phyloP scores from a whole-genome alignment of 2,888 invertebrate species.

The Norana najaformis region DNA sequence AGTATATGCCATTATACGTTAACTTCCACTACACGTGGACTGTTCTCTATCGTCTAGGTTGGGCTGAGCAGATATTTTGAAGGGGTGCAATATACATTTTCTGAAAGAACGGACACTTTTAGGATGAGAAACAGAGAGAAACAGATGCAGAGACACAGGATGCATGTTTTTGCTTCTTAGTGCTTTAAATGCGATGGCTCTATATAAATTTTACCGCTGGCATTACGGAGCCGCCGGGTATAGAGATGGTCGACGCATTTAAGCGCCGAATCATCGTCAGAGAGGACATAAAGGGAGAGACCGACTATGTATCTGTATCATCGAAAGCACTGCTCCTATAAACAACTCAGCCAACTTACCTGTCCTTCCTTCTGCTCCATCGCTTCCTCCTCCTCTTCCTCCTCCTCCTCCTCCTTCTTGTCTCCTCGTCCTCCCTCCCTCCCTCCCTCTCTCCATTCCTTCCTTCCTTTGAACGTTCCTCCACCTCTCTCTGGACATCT shows the following conservation, averaged over 20 bases:
- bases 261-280: no score
- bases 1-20: no score
- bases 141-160: not conserved
- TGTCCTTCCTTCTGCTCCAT: no score
- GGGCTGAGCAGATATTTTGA: not conserved
- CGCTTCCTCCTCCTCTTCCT: no score
- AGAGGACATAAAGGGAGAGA: no score
- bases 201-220: no score
- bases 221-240: no score
- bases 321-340: conserved; percentile 4
- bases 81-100: not conserved
- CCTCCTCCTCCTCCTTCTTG: no score
- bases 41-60: not conserved
- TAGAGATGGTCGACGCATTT: not conserved
- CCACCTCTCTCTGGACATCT: not conserved
- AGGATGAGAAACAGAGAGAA: no score
- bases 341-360: not conserved
- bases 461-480: not conserved
- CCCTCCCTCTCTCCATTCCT: not conserved
- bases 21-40: no score
- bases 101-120: not conserved
- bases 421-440: not conserved
- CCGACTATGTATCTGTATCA: not conserved
- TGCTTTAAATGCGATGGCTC: not conserved
- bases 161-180: not conserved